Evolutionary conservation across 2,113 vertebrate species (phyloP).

Genomic region (rat (Rattus norvegicus)): DNA sequence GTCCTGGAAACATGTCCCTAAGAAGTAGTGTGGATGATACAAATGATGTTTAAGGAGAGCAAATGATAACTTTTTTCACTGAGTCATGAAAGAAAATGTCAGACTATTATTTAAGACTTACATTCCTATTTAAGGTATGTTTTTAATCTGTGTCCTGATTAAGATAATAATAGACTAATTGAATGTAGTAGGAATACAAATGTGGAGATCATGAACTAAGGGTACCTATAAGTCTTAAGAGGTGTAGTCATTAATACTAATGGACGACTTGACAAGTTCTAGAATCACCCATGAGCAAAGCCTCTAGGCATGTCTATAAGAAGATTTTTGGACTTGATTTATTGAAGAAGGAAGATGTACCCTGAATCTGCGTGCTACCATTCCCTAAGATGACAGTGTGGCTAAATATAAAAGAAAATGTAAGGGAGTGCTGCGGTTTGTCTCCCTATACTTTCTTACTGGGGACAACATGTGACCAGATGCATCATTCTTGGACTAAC

Average conservation of each 20-base stretch:
- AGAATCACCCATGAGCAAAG: background rate
- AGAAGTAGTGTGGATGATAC: background rate
- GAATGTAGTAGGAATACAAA: background rate
- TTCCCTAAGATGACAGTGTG: rapidly evolving
- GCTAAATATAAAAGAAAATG: background rate
- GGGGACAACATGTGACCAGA: background rate
- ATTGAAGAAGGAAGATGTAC: background rate
- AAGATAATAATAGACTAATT: background rate
- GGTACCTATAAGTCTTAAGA: background rate
- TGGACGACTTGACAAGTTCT: background rate
- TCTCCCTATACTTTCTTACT: background rate
- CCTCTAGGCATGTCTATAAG: background rate
- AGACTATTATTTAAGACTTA: background rate
- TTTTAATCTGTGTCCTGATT: background rate
- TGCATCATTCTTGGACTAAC: background rate
- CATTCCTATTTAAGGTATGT: background rate
- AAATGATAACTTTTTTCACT: background rate
- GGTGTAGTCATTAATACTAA: background rate
- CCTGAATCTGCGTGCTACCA: background rate
- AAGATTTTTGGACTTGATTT: background rate
- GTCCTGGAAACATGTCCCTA: background rate
- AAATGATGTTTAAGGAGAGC: background rate
- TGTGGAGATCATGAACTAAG: background rate
- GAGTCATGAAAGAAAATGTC: background rate
- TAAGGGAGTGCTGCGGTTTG: background rate